Conservation (phyloP, 2,888 invertebrate genomes). For the Isotomurus palustris region DNA sequence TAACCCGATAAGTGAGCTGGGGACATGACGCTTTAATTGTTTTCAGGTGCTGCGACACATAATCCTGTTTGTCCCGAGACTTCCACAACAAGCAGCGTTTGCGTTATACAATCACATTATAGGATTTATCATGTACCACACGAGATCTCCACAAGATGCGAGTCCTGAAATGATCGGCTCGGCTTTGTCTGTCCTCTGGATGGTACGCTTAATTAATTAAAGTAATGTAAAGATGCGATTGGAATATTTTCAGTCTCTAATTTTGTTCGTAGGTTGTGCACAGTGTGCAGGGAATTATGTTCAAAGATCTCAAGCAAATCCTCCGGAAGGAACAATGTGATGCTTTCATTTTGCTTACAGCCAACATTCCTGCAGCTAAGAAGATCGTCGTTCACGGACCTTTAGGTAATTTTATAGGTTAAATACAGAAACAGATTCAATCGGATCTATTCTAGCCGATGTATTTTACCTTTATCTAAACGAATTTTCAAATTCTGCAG, state of each 20-base stretch:
- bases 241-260: not conserved
- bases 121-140: conserved; percentile 99
- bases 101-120: conserved; percentile 98
- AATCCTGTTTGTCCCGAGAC: conserved; percentile 83
- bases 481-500: conserved; percentile 51
- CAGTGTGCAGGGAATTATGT: conserved; percentile 97
- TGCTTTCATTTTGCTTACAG: conserved; percentile 92
- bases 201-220: conserved; percentile 60
- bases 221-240: not conserved
- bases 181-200: conserved; percentile 92
- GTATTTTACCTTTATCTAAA: not conserved
- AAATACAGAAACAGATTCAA: not conserved
- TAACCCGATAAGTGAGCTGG: not conserved
- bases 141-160: conserved; percentile 90
- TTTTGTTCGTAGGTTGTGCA: conserved; percentile 72
- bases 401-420: conserved; percentile 55
- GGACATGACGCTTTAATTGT: not conserved
- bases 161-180: conserved; percentile 92
- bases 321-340: conserved; percentile 98
- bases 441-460: not conserved
- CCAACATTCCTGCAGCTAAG: conserved; percentile 98
- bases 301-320: conserved; percentile 98
- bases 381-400: conserved; percentile 97
- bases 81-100: conserved; percentile 96
- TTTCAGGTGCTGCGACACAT: conserved; percentile 71